A percentile compares a stretch with the other conserved stretches of the same genome.
These are phyloP conservation scores for Iphiclides podalirius DNA, from an alignment of 2,888 invertebrate species.

Conservation along the genomic window DNA sequence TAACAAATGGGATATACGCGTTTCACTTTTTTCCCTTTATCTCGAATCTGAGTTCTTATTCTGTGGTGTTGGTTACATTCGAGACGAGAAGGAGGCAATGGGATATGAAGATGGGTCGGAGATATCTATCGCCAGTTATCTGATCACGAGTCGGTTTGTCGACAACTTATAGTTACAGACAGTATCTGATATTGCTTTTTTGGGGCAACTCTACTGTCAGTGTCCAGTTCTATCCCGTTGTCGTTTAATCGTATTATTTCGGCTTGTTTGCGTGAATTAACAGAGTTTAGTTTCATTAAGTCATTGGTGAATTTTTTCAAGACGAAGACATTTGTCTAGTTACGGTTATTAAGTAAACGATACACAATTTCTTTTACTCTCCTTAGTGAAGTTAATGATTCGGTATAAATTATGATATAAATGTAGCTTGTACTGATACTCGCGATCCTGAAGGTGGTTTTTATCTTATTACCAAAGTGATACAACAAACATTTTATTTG, in stretches of 20 bases:
- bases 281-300: too few species aligned
- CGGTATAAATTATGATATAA: too few species aligned
- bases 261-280: slow-evolving; percentile 6
- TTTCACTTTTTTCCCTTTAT: slow-evolving; percentile 47
- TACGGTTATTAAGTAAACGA: too few species aligned
- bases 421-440: too few species aligned
- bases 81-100: slow-evolving; percentile 35
- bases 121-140: slow-evolving; percentile 39
- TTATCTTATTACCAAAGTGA: too few species aligned
- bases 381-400: too few species aligned
- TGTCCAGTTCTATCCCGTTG: slow-evolving; percentile 42
- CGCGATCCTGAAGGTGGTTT: too few species aligned
- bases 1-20: slow-evolving; percentile 19
- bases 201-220: slow-evolving; percentile 52
- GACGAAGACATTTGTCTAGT: too few species aligned
- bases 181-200: slow-evolving; percentile 38
- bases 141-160: slow-evolving; percentile 50
- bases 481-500: too few species aligned
- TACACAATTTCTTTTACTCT: too few species aligned
- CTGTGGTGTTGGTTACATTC: slow-evolving; percentile 59
- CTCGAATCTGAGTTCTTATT: slow-evolving; percentile 41
- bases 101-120: slow-evolving; percentile 20
- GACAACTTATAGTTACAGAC: slow-evolving; percentile 47
- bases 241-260: slow-evolving; percentile 34
- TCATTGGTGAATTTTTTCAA: too few species aligned